Evolutionary conservation across 2,888 invertebrate species (phyloP).

Genomic region (Heliothis peltigera): DNA sequence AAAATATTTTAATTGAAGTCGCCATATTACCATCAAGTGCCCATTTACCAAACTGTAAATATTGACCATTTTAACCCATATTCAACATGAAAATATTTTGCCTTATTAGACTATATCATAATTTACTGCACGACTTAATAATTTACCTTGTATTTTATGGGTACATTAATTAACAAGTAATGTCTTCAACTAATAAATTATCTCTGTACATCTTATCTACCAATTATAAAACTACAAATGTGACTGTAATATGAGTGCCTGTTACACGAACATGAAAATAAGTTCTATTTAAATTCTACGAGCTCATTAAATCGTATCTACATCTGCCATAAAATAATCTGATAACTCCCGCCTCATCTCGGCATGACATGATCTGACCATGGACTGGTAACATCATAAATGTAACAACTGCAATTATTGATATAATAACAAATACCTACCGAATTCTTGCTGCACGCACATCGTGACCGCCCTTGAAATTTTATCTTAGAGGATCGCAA

Average conservation of each 20-base stretch:
- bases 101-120: constrained; percentile 38
- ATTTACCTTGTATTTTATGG: constrained; percentile 55
- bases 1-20: constrained; percentile 18
- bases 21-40: constrained; percentile 11
- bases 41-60: constrained; percentile 21
- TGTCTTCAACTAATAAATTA: constrained; percentile 31
- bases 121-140: constrained; percentile 48
- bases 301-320: constrained; percentile 41
- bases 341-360: constrained; percentile 44
- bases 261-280: constrained; percentile 22
- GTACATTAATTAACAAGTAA: constrained; percentile 42
- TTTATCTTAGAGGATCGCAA: constrained; percentile 63
- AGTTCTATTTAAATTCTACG: constrained; percentile 18
- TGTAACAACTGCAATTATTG: constrained; percentile 56
- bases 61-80: constrained; percentile 28
- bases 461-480: constrained; percentile 73
- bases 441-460: constrained; percentile 76
- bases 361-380: constrained; percentile 48
- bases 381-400: constrained; percentile 49
- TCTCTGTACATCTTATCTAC: constrained; percentile 25
- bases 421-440: constrained; percentile 65
- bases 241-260: constrained; percentile 8
- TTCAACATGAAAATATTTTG: constrained; percentile 26
- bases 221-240: constrained; percentile 39
- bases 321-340: constrained; percentile 43